Evolutionary conservation across 2,113 vertebrate species (phyloP).

Genomic region (Gallinago jamesoni): DNA sequence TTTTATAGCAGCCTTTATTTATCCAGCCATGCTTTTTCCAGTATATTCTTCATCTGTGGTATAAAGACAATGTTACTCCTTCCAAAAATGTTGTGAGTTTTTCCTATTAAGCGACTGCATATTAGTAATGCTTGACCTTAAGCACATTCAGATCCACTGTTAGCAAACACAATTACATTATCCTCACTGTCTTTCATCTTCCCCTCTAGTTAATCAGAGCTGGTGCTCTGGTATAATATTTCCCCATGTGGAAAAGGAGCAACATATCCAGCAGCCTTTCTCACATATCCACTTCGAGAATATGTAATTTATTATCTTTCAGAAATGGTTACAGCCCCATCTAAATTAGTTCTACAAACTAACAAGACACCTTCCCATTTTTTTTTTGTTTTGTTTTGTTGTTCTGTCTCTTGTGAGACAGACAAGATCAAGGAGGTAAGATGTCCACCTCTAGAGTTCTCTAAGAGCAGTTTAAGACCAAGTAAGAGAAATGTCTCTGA

Average conservation of each 20-base stretch:
- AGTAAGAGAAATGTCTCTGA: background rate
- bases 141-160: background rate
- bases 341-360: background rate
- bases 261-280: background rate
- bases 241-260: slow-evolving; percentile 1
- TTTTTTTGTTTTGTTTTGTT: too few relatives aligned
- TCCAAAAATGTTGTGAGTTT: background rate
- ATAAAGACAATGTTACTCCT: background rate
- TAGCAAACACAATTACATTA: background rate
- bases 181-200: slow-evolving; percentile 27
- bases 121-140: slow-evolving; percentile 37
- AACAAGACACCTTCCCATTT: background rate
- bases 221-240: background rate
- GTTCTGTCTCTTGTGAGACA: background rate
- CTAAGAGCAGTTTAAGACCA: background rate
- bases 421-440: background rate
- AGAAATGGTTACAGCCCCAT: background rate
- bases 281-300: background rate
- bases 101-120: background rate
- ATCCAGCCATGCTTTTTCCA: background rate
- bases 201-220: slow-evolving; percentile 3
- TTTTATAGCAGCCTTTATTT: background rate
- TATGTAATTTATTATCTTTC: slow-evolving; percentile 26
- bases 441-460: background rate
- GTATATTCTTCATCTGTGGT: background rate